Evolutionary conservation across 2,113 vertebrate species (phyloP), one percentile per base, ranked within the genome.

Genomic region (Agelaius tricolor): DNA sequence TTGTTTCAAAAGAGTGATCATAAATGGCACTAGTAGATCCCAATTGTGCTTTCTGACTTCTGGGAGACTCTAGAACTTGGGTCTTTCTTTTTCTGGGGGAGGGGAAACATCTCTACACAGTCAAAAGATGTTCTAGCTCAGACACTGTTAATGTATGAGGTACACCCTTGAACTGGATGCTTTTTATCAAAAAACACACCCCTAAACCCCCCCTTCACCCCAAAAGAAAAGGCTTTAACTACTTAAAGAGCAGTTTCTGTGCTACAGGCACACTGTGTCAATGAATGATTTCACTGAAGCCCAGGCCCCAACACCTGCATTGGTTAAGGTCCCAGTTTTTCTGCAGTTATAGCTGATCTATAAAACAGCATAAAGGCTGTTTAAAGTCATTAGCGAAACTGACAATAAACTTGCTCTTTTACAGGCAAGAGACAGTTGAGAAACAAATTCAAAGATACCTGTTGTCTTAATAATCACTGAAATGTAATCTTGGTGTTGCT

Each of bases 391-490:
- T 66, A 85, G 37, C 51, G 63, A 69, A 69, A 59, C 49, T 19
- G 47, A 71, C n/a, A 68, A 75, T 21, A 82, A 96, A 79, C 49
- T 83, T 30, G 1, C 15, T 49, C 71, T 80, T 65, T 82, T 41
- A 54, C 44, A 92, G 47, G 26, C 13, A 72, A 75, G 52, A 87
- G 41, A 69, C 20, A 37, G 28, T 14, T 55, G 37, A 72, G 54
- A 73, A 95, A 76, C 35, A 91, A 84, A 61, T 78, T 84, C 49
- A 80, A 61, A 94, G 66, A 43, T 92, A 87, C 22, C 27, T 82
- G 35, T 90, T 84, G 65, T 89, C 77, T 89, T 87, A 90, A 69
- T 57, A 88, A 90, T 80, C 69, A 75, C 31, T 33, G 39, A 94
- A 95, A 94, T 49, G 58, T 49, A 87, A 91, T 79, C 61, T 49